Evolutionary conservation across 2,888 invertebrate genomes (phyloP).

Genomic region (Allophyes oxyacanthae): DNA sequence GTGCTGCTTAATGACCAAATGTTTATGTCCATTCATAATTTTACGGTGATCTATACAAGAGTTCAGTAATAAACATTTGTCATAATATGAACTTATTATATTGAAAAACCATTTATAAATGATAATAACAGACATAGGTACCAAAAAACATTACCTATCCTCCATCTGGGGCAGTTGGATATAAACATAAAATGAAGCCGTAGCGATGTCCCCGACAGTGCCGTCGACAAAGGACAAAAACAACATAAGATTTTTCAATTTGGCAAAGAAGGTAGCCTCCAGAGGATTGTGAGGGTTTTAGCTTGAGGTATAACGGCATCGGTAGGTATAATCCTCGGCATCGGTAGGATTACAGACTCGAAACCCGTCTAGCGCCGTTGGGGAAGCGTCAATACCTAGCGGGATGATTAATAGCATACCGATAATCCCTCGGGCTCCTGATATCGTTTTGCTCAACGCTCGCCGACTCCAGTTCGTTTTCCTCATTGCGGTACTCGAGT

Average conservation of each 20-base stretch:
- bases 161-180: too few species aligned
- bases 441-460: constrained; percentile 65
- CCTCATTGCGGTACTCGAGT: constrained; percentile 29
- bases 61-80: constrained; percentile 5
- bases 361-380: constrained; percentile 57
- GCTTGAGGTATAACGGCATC: constrained; percentile 36
- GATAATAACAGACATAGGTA: constrained; percentile 31
- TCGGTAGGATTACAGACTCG: constrained; percentile 63
- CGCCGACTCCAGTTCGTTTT: constrained; percentile 30
- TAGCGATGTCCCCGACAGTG: constrained; percentile 11
- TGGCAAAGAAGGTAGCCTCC: constrained; percentile 52
- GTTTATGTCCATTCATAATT: constrained; percentile 55
- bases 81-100: too few species aligned
- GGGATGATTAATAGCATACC: constrained; percentile 77
- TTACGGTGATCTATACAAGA: constrained; percentile 27
- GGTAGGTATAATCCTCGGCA: constrained; percentile 64
- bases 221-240: constrained; percentile 39
- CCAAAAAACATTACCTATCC: too few species aligned
- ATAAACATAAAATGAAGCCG: constrained; percentile 26
- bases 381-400: constrained; percentile 70
- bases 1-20: constrained; percentile 69
- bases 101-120: not conserved
- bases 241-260: constrained; percentile 61
- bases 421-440: constrained; percentile 71
- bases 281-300: constrained; percentile 44